A percentile compares a stretch with the other conserved stretches of the same genome.
phyloP scores from a whole-genome alignment of 2,113 vertebrate species.

The Rana temporaria region DNA sequence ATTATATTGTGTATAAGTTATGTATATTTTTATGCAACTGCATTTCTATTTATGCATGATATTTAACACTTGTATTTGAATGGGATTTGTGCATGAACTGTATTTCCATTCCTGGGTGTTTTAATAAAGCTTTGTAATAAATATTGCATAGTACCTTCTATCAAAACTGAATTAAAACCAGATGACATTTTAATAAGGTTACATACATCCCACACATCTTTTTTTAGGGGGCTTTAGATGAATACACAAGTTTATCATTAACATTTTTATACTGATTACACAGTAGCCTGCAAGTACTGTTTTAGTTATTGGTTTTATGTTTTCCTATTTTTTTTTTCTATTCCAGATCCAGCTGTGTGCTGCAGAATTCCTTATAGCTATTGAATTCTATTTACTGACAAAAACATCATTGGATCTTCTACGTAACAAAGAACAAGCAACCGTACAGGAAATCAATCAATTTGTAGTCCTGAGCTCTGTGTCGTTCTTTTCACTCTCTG shows the following conservation, averaged over 20 bases:
- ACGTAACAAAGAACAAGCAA: slow-evolving; percentile 55
- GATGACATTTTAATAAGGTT: background rate
- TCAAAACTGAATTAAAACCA: background rate
- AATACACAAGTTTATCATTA: background rate
- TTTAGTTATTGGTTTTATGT: background rate
- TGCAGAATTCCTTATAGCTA: slow-evolving; percentile 1
- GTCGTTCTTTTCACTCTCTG: slow-evolving; percentile 39
- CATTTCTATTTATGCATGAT: no score
- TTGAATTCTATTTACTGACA: slow-evolving; percentile 29
- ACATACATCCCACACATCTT: background rate
- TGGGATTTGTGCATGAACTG: no score
- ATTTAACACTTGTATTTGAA: no score
- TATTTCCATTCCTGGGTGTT: no score
- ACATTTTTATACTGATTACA: background rate
- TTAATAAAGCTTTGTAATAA: no score
- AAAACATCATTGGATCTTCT: background rate
- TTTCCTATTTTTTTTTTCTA: no score
- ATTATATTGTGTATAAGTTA: no score
- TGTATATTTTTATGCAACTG: no score
- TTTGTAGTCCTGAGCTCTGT: slow-evolving; percentile 27
- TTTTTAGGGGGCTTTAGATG: background rate
- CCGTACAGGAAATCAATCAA: slow-evolving; percentile 55
- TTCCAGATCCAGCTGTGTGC: background rate
- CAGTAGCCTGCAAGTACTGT: background rate
- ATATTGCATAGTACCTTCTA: background rate